A percentile compares a stretch with the other conserved stretches of the same genome.
Evolutionary conservation across 2,888 invertebrate species (phyloP).

Genomic region (Mythimna loreyi): DNA sequence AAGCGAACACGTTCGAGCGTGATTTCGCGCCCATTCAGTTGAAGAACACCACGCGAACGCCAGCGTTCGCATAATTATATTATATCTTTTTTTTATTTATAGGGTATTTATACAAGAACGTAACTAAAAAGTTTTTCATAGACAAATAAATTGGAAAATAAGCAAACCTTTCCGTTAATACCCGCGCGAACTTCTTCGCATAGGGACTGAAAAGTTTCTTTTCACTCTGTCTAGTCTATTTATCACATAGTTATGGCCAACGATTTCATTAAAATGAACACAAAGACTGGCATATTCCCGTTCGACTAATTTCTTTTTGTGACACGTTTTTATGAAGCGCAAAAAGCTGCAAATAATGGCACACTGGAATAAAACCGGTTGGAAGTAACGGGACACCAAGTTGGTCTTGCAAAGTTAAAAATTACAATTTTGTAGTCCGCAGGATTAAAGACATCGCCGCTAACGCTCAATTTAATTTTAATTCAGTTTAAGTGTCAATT

Average conservation of each 20-base stretch:
- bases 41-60: too few relatives aligned
- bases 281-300: slow-evolving; percentile 1
- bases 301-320: slow-evolving; percentile 32
- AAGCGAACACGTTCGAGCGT: too few relatives aligned
- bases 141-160: too few relatives aligned
- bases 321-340: slow-evolving; percentile 29
- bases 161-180: too few relatives aligned
- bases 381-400: slow-evolving; percentile 58
- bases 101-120: too few relatives aligned
- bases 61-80: too few relatives aligned
- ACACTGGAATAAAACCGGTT: slow-evolving; percentile 53
- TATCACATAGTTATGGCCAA: neutral
- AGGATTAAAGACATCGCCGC: slow-evolving; percentile 21
- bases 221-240: neutral
- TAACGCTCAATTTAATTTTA: slow-evolving; percentile 17
- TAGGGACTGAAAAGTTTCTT: neutral
- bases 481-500: slow-evolving; percentile 4
- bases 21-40: too few relatives aligned
- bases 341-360: slow-evolving; percentile 51
- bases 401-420: slow-evolving; percentile 64
- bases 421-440: slow-evolving; percentile 44
- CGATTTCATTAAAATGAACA: neutral
- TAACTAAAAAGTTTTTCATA: too few relatives aligned
- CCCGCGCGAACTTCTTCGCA: too few relatives aligned
- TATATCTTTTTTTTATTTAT: too few relatives aligned